These are phyloP conservation scores for Cichladusa arquata DNA, from an alignment of 2,113 vertebrate genomes.

Conservation along the genomic window DNA sequence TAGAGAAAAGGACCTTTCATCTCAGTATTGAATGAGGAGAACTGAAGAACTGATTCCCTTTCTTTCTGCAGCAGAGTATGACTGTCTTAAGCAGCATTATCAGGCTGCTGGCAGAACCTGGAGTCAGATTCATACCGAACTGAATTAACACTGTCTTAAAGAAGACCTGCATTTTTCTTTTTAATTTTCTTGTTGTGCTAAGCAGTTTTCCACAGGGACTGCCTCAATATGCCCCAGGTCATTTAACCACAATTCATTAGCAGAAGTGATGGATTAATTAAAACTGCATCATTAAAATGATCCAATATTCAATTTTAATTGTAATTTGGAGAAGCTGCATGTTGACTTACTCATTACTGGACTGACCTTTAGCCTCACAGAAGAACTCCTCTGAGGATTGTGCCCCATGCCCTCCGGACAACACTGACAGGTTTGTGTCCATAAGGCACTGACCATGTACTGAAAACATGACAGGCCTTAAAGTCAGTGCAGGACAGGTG, in stretches of 20 bases:
- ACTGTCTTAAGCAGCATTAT: neutral
- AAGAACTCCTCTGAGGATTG: neutral
- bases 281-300: neutral
- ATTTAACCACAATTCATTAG: neutral
- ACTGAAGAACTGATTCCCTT: neutral
- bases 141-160: neutral
- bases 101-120: neutral
- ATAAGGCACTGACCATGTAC: accelerated
- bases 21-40: neutral
- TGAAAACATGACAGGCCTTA: neutral
- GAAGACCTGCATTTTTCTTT: neutral
- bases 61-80: neutral
- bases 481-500: neutral
- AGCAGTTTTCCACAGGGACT: neutral
- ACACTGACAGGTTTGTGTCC: neutral
- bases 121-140: neutral
- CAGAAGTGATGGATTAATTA: neutral
- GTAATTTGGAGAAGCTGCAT: neutral
- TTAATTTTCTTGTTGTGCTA: neutral
- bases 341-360: neutral
- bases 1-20: constrained; percentile 2
- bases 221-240: neutral
- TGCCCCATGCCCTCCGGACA: accelerated
- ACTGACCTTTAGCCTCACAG: neutral
- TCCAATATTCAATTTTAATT: neutral